Evolutionary conservation across 1,140 invertebrate species (phyloP), one percentile per base, ranked within the genome.

Genomic region (Eciton burchellii): DNA sequence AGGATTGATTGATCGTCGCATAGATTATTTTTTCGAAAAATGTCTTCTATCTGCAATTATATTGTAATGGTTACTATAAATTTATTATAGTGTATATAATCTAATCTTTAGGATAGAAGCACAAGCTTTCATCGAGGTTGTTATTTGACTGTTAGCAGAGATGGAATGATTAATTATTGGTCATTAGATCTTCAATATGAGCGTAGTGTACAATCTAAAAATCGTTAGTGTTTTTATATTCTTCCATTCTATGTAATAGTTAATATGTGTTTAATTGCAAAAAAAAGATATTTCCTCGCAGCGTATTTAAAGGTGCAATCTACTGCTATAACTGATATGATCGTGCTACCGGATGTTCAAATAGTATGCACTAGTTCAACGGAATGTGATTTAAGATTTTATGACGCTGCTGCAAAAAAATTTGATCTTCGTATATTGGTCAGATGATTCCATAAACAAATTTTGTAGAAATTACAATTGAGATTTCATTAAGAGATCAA

Each of bases 121-220:
- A 93, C 91, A 19, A 94, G 94, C 83, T 94, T 95, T 74, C 93
- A 94, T 54, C 95, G 95, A 81, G 96, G 96, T 12, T 94, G 93
- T 85, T 96, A 96, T 89, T 91, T 97, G 70, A 96, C 96, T 0
- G 94, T 94, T 0, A 96, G 96, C 81, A 94, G 94, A 82, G 96
- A 97, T 84, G 96, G 96, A n/a, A 92, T 94, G 76, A 94, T 97
- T 83, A 96, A 96, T 91, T 96, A 95, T 90, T 97, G 96, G 96
- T 95, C 95, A 0, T 88, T 96, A 19, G 95, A 96, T 89, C 95
- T 97, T 90, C 92, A 94, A 43, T 92, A 95, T 8, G 92, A 96
- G 85, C 92, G 95, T 57, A 95, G 93, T 26, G 95, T 95, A 0
- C 94, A 93, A 86, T 96, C 95, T 1, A 94, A 94, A 47, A 95